A percentile compares a stretch with the other conserved stretches of the same genome.
Evolutionary conservation across 1,140 invertebrate genomes (phyloP).

Genomic region (Drosophila jambulina): DNA sequence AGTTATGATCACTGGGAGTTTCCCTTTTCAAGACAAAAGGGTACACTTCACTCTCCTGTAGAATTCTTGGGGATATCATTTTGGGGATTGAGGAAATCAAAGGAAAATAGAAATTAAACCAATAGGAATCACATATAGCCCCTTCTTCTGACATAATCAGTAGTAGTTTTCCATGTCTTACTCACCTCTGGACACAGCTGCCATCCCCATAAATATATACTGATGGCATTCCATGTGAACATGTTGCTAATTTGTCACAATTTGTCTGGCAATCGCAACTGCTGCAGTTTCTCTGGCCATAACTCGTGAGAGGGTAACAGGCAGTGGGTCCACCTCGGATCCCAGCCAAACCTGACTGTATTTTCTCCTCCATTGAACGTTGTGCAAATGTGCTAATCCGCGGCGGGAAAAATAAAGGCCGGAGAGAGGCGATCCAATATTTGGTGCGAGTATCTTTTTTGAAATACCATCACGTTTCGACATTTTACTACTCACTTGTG

Average conservation of each 20-base stretch:
- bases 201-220: conserved; percentile 18
- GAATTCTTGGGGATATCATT: neutral
- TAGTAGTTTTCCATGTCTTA: neutral
- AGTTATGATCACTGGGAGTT: conserved; percentile 40
- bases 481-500: conserved; percentile 83
- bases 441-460: conserved; percentile 63
- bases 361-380: conserved; percentile 51
- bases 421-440: conserved; percentile 49
- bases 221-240: conserved; percentile 12
- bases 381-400: conserved; percentile 62
- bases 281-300: conserved; percentile 40
- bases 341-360: conserved; percentile 2
- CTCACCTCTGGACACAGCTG: neutral
- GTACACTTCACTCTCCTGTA: neutral
- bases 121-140: neutral
- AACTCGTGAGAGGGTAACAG: conserved; percentile 30
- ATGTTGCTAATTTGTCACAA: conserved; percentile 53
- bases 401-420: conserved; percentile 1
- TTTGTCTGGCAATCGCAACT: conserved; percentile 22
- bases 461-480: conserved; percentile 81
- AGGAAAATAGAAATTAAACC: neutral
- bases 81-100: neutral
- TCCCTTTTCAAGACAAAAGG: neutral
- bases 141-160: neutral
- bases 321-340: conserved; percentile 1